A percentile compares a stretch with the other conserved stretches of the same genome.
Evolutionary conservation across 2,113 vertebrate genomes (phyloP).

Genomic region (Cryptotis parvus): DNA sequence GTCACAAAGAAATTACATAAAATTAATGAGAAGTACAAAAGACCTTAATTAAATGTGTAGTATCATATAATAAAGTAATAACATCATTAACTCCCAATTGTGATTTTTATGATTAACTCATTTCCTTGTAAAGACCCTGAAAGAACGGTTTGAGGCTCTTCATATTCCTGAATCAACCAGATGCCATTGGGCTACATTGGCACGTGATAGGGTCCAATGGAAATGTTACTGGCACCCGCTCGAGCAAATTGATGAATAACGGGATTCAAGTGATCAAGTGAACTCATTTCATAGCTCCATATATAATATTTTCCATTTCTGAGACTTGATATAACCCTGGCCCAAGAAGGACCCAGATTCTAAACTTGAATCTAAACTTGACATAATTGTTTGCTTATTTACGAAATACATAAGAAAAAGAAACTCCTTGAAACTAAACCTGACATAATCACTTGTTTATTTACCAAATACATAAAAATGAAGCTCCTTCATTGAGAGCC

Average conservation of each 20-base stretch:
- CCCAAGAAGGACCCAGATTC: neutral
- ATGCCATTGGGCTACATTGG: too few species aligned
- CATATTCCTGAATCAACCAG: too few species aligned
- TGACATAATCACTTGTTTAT: too few species aligned
- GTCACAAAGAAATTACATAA: conserved; percentile 15
- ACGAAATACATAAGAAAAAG: too few species aligned
- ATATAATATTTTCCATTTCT: neutral
- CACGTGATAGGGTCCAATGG: too few species aligned
- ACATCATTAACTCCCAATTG: neutral
- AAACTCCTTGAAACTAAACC: neutral
- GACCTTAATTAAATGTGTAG: neutral
- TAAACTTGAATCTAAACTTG: neutral
- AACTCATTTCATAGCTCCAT: neutral
- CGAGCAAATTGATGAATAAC: too few species aligned
- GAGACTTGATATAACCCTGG: neutral
- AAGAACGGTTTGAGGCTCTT: too few species aligned
- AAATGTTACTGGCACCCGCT: too few species aligned
- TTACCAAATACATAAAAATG: too few species aligned
- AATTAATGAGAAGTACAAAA: conserved; percentile 11
- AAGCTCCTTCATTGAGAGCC: neutral
- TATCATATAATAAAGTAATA: neutral
- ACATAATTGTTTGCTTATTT: too few species aligned
- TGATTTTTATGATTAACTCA: neutral
- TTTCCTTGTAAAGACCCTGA: too few species aligned
- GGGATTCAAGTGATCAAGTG: too few species aligned